These are phyloP conservation scores for Caenorhabditis sp. DNA, from an alignment of 2,888 invertebrate genomes.

Conservation along the genomic window DNA sequence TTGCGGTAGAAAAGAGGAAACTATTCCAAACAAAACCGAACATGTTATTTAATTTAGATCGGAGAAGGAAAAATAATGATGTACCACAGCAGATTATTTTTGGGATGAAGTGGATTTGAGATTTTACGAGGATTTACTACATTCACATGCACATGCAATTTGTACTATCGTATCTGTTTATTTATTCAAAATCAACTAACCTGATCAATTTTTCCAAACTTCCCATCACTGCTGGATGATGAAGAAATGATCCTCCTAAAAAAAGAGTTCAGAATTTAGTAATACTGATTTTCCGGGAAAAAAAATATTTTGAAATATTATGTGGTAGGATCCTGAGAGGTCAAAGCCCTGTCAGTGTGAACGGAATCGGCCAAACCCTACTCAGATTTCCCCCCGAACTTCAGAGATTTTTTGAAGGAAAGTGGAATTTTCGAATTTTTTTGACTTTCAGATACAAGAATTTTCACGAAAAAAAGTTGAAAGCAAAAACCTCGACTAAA, in stretches of 20 bases:
- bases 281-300: too few relatives aligned
- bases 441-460: too few relatives aligned
- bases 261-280: too few relatives aligned
- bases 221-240: constrained; percentile 55
- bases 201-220: constrained; percentile 56
- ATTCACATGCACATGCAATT: background rate
- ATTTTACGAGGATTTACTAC: background rate
- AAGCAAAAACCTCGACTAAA: too few relatives aligned
- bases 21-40: background rate
- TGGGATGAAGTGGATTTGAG: background rate
- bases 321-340: too few relatives aligned
- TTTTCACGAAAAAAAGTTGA: too few relatives aligned
- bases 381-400: too few relatives aligned
- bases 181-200: constrained; percentile 23
- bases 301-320: too few relatives aligned
- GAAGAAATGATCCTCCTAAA: constrained; percentile 38
- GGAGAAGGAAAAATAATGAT: background rate
- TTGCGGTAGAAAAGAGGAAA: background rate
- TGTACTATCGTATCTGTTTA: background rate
- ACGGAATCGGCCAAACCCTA: too few relatives aligned
- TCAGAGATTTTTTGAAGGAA: too few relatives aligned
- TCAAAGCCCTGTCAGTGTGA: too few relatives aligned
- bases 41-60: background rate
- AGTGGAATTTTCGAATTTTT: too few relatives aligned
- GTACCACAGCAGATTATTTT: background rate